Evolutionary conservation across 2,888 invertebrate species (phyloP).

Genomic region (Hyalella azteca): DNA sequence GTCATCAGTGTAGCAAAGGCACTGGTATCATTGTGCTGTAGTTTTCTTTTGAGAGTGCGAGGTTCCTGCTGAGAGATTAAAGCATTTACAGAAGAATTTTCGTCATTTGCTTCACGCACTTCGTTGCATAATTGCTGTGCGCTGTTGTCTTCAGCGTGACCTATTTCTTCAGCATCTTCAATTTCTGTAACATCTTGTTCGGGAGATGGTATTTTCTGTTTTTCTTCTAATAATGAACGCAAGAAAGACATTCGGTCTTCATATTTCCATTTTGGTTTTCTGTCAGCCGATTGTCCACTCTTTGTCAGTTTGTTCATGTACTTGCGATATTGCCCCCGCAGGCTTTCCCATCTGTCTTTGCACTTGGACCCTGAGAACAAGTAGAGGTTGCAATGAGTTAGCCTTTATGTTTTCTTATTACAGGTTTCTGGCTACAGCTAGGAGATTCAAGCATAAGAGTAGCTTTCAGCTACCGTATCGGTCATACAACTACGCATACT

Average conservation of each 20-base stretch:
- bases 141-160: conserved; percentile 9
- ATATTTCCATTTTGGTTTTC: conserved; percentile 37
- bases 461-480: conserved; percentile 42
- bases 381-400: too few species aligned
- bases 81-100: conserved; percentile 5
- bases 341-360: conserved; percentile 41
- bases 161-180: conserved; percentile 40
- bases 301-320: not conserved
- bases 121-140: conserved; percentile 31
- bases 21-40: conserved; percentile 38
- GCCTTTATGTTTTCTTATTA: too few species aligned
- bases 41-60: not conserved
- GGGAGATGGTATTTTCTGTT: conserved; percentile 39
- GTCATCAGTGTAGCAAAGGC: conserved; percentile 44
- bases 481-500: conserved; percentile 40
- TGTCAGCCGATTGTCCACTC: too few species aligned
- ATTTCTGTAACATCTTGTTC: conserved; percentile 28
- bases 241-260: conserved; percentile 40
- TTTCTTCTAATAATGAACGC: conserved; percentile 40
- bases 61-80: conserved; percentile 39
- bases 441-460: conserved; percentile 38
- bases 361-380: too few species aligned
- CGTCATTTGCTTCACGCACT: conserved; percentile 35
- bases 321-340: not conserved
- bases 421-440: conserved; percentile 38